Percentiles rank a stretch among this genome's conserved stretches.
Evolutionary conservation across 2,888 invertebrate species (phyloP).

Genomic region (Chouioia cunea): DNA sequence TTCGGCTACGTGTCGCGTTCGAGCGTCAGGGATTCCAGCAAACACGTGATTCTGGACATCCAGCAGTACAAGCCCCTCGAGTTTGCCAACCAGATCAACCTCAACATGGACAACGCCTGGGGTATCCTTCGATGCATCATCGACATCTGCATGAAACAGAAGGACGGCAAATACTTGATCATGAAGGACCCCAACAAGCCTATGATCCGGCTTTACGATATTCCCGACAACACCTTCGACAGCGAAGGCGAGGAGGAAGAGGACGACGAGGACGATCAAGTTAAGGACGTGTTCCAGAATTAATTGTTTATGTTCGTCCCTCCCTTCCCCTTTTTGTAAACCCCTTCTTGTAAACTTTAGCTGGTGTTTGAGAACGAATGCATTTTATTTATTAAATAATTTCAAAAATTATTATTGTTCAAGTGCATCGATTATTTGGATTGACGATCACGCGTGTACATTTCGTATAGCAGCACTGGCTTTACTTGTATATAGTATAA

Average conservation of each 20-base stretch:
- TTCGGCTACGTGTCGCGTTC: conserved; percentile 99
- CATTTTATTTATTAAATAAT: no score
- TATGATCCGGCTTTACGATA: conserved; percentile 96
- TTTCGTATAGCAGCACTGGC: no score
- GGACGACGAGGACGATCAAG: conserved; percentile 76
- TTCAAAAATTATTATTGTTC: no score
- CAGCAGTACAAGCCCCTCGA: conserved; percentile 99
- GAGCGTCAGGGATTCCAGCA: conserved; percentile 92
- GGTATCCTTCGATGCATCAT: conserved; percentile 97
- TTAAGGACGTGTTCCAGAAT: conserved; percentile 65
- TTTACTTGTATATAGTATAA: no score
- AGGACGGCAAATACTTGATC: conserved; percentile 95
- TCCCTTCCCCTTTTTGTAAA: no score
- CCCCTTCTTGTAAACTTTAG: no score
- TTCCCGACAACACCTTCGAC: conserved; percentile 98
- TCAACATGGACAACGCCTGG: conserved; percentile 99
- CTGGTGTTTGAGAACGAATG: no score
- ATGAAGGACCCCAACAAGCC: conserved; percentile 99
- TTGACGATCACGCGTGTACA: no score
- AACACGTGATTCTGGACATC: conserved; percentile 96
- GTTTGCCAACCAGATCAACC: conserved; percentile 98
- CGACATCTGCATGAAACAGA: conserved; percentile 96
- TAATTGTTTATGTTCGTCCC: conserved; percentile 51
- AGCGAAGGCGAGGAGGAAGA: conserved; percentile 94
- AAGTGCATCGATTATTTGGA: no score